Evolutionary conservation across 2,113 vertebrate genomes (phyloP).

Genomic region (Sciurus niger): DNA sequence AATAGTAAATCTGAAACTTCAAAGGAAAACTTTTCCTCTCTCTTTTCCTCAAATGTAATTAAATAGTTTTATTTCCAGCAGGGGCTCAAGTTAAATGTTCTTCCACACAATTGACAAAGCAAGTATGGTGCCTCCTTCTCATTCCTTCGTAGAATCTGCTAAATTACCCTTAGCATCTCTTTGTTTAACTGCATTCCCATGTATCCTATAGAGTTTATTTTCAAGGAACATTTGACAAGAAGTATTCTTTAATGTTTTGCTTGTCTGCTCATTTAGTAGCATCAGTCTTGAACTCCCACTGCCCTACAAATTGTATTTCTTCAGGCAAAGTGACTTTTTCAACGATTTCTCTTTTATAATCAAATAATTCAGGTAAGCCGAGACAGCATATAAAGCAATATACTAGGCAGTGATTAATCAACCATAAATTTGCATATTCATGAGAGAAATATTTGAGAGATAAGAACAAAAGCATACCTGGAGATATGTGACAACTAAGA

Average conservation of each 20-base stretch:
- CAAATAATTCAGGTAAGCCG: constrained; percentile 62
- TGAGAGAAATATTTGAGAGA: neutral
- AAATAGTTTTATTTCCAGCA: constrained; percentile 83
- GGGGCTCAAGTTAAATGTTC: constrained; percentile 80
- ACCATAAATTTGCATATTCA: neutral
- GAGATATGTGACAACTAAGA: neutral
- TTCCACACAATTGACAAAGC: constrained; percentile 78
- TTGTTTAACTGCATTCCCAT: constrained; percentile 76
- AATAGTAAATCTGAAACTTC: constrained; percentile 55
- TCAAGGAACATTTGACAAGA: constrained; percentile 84
- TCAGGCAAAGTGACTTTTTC: constrained; percentile 78
- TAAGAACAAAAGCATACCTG: neutral
- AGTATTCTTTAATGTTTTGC: constrained; percentile 79
- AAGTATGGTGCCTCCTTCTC: constrained; percentile 74
- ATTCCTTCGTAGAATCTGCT: constrained; percentile 79
- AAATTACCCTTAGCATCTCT: constrained; percentile 79
- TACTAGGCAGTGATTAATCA: neutral
- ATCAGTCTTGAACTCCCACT: constrained; percentile 79
- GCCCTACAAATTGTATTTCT: constrained; percentile 78
- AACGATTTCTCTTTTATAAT: constrained; percentile 64
- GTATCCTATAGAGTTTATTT: constrained; percentile 79
- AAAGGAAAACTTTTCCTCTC: constrained; percentile 56
- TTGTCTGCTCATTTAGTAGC: constrained; percentile 73
- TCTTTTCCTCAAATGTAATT: constrained; percentile 75
- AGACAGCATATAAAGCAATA: neutral